Evolutionary conservation across 2,113 vertebrate species (phyloP).

Genomic region (Ptilonorhynchus violaceus): DNA sequence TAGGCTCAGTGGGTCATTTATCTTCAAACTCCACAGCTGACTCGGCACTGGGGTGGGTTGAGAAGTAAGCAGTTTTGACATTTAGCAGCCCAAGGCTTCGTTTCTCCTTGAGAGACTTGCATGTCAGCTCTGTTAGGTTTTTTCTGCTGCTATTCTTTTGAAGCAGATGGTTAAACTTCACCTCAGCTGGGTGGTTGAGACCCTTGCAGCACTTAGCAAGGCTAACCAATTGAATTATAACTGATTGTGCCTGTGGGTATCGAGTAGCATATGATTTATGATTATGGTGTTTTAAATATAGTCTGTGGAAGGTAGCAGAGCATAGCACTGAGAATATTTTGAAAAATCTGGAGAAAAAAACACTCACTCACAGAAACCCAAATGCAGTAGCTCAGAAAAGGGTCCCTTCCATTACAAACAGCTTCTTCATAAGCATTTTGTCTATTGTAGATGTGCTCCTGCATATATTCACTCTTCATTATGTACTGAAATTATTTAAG

Average conservation of each 20-base stretch:
- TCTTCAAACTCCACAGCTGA: conserved; percentile 49
- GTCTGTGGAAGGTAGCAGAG: not conserved
- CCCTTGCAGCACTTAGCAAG: conserved; percentile 41
- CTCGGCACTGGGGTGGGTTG: conserved; percentile 9
- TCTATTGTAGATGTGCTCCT: not conserved
- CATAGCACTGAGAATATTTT: not conserved
- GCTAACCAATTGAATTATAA: conserved; percentile 41
- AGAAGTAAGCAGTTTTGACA: conserved; percentile 55
- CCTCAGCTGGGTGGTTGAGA: conserved; percentile 32
- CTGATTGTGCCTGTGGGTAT: not conserved
- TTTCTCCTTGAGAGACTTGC: conserved; percentile 65
- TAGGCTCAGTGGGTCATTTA: conserved; percentile 13
- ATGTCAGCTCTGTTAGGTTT: conserved; percentile 10
- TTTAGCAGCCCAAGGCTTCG: conserved; percentile 50
- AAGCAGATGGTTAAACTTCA: conserved; percentile 64
- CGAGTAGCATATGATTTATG: not conserved
- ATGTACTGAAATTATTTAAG: not conserved
- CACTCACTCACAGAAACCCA: not conserved
- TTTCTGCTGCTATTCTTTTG: conserved; percentile 14
- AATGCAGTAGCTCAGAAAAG: not conserved
- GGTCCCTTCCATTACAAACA: not conserved
- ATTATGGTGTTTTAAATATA: conserved; percentile 10
- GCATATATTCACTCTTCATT: not conserved
- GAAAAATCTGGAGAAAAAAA: not conserved
- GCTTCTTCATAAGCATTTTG: not conserved